Evolutionary conservation across 2,888 invertebrate genomes (phyloP).

Genomic region (Lampropteryx suffumata): DNA sequence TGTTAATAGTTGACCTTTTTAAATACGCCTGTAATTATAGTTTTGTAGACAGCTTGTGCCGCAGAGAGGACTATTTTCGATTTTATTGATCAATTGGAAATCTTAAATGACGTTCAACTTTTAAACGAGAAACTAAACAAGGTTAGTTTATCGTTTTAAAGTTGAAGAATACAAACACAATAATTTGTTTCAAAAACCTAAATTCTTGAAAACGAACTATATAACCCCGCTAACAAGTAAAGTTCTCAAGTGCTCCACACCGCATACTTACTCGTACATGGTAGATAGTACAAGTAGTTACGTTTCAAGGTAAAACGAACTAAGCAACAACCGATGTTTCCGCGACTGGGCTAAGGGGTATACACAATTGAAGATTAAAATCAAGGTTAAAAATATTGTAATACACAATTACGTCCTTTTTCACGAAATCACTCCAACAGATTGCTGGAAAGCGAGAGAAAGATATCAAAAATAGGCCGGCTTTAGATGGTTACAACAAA

Average conservation of each 20-base stretch:
- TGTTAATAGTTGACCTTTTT: neutral
- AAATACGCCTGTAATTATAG: neutral
- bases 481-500: too few species aligned
- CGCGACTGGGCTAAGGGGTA: conserved; percentile 43
- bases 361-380: neutral
- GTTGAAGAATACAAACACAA: too few species aligned
- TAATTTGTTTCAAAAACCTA: neutral
- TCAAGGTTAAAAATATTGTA: neutral
- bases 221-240: conserved; percentile 31
- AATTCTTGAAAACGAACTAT: conserved; percentile 21
- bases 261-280: conserved; percentile 21
- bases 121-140: too few species aligned
- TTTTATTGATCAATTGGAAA: too few species aligned
- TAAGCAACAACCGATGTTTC: conserved; percentile 60
- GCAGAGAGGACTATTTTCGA: too few species aligned
- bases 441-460: too few species aligned
- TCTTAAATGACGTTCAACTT: too few species aligned
- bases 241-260: conserved; percentile 34
- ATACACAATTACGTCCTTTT: too few species aligned
- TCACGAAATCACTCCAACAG: too few species aligned
- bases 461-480: too few species aligned
- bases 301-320: conserved; percentile 49
- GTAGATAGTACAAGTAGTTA: conserved; percentile 24
- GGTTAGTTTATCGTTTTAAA: too few species aligned
- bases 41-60: too few species aligned